These are phyloP conservation scores for Drosophila gaucha DNA, from an alignment of 2,888 invertebrate genomes.

Conservation along the genomic window DNA sequence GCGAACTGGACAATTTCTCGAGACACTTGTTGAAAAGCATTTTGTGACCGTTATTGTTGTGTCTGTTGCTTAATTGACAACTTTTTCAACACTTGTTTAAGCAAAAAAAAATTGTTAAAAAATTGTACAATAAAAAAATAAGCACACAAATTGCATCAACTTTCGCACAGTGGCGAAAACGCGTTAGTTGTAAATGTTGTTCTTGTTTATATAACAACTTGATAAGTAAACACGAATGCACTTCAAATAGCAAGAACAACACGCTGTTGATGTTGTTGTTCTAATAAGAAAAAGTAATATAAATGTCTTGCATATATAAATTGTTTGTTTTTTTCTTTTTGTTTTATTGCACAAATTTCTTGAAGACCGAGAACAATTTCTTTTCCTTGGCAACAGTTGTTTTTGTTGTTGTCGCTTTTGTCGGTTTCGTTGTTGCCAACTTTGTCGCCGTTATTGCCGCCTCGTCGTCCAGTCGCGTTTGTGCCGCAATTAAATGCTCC, in stretches of 20 bases:
- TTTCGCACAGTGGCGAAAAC: constrained; percentile 29
- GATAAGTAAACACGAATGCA: constrained; percentile 29
- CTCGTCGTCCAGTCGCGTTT: constrained; percentile 69
- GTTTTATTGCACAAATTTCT: constrained; percentile 74
- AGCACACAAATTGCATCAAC: constrained; percentile 10
- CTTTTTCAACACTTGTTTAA: constrained; percentile 22
- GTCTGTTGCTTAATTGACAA: constrained; percentile 6
- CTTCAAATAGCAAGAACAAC: constrained; percentile 9
- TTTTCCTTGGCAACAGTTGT: constrained; percentile 51
- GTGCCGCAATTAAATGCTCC: constrained; percentile 82
- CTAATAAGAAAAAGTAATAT: constrained; percentile 27
- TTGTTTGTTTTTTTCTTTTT: constrained; percentile 17
- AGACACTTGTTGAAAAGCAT: constrained; percentile 84
- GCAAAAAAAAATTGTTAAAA: not conserved
- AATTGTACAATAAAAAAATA: constrained; percentile 1
- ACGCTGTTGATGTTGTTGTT: constrained; percentile 22
- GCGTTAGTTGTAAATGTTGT: constrained; percentile 29
- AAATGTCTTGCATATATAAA: constrained; percentile 34
- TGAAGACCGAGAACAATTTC: constrained; percentile 68
- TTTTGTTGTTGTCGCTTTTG: constrained; percentile 18
- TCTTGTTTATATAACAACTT: constrained; percentile 51
- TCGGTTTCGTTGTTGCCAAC: constrained; percentile 17
- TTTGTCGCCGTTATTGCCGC: constrained; percentile 34
- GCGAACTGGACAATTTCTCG: constrained; percentile 82
- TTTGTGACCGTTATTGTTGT: constrained; percentile 38